These are phyloP conservation scores for Drosophila peninsularis DNA, from an alignment of 2,888 invertebrate species.

Conservation along the genomic window DNA sequence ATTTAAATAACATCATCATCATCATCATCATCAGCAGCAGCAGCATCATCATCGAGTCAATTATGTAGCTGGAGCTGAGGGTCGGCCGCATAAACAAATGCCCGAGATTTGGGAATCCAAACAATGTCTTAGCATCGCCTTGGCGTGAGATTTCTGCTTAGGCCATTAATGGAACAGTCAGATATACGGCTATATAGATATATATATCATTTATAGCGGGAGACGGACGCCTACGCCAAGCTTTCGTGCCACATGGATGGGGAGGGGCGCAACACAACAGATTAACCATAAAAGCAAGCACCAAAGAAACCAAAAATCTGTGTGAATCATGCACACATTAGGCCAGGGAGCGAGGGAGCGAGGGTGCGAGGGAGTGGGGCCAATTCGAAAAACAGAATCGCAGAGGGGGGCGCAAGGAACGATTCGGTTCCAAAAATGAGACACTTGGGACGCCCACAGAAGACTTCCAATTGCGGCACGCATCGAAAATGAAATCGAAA, in stretches of 20 bases:
- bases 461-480: slow-evolving; percentile 15
- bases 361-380: background rate
- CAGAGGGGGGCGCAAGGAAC: slow-evolving; percentile 10
- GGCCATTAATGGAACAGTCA: slow-evolving; percentile 43
- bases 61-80: slow-evolving; percentile 27
- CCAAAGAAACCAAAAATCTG: slow-evolving; percentile 31
- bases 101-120: slow-evolving; percentile 21
- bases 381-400: background rate
- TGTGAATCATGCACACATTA: slow-evolving; percentile 13
- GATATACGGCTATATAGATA: slow-evolving; percentile 18
- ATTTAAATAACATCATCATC: slow-evolving; percentile 22
- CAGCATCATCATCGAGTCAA: slow-evolving; percentile 29
- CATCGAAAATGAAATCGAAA: slow-evolving; percentile 48
- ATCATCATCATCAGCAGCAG: background rate
- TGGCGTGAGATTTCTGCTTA: slow-evolving; percentile 44
- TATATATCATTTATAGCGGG: slow-evolving; percentile 7
- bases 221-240: slow-evolving; percentile 58
- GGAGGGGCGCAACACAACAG: slow-evolving; percentile 9
- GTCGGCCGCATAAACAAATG: slow-evolving; percentile 56
- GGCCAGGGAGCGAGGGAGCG: background rate
- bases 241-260: slow-evolving; percentile 59
- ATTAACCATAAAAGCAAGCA: slow-evolving; percentile 21
- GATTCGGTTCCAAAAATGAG: slow-evolving; percentile 33
- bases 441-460: slow-evolving; percentile 52
- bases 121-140: slow-evolving; percentile 28